phyloP scores from a whole-genome alignment of 2,797 vertebrate species.

The Amblyopsis hoosieri region DNA sequence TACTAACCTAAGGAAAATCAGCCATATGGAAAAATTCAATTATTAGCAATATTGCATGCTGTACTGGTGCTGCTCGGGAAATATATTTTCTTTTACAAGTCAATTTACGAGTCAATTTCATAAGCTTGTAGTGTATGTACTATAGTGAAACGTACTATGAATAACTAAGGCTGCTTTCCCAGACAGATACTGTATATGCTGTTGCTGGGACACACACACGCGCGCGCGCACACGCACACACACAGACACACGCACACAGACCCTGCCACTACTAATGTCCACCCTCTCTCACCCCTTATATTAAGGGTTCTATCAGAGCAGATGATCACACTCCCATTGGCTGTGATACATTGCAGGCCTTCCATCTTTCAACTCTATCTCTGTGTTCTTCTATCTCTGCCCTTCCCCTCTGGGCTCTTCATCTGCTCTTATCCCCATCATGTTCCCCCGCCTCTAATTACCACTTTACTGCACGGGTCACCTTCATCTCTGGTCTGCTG shows the following conservation, averaged over 20 bases:
- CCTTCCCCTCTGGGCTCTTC: background rate
- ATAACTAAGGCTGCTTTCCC: no score
- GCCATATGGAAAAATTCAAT: no score
- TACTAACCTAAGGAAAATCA: no score
- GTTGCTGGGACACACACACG: background rate
- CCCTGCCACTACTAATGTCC: slow-evolving; percentile 10
- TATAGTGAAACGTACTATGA: no score
- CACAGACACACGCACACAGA: slow-evolving; percentile 24
- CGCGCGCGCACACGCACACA: slow-evolving; percentile 1
- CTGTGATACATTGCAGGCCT: background rate
- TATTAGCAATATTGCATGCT: no score
- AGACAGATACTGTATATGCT: no score
- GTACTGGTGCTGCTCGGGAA: no score
- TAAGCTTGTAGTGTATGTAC: no score
- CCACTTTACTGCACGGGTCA: slow-evolving; percentile 34
- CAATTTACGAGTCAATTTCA: no score
- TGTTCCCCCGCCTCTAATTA: slow-evolving; percentile 8
- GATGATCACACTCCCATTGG: slow-evolving; percentile 17
- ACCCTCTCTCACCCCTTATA: slow-evolving; percentile 10
- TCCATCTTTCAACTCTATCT: background rate
- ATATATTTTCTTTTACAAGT: no score
- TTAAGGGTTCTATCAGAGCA: slow-evolving; percentile 50
- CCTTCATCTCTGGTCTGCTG: slow-evolving; percentile 51
- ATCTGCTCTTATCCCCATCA: background rate
- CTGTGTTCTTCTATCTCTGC: background rate